These are phyloP conservation scores for Aplocera efformata DNA, from an alignment of 2,888 invertebrate genomes.

Conservation along the genomic window DNA sequence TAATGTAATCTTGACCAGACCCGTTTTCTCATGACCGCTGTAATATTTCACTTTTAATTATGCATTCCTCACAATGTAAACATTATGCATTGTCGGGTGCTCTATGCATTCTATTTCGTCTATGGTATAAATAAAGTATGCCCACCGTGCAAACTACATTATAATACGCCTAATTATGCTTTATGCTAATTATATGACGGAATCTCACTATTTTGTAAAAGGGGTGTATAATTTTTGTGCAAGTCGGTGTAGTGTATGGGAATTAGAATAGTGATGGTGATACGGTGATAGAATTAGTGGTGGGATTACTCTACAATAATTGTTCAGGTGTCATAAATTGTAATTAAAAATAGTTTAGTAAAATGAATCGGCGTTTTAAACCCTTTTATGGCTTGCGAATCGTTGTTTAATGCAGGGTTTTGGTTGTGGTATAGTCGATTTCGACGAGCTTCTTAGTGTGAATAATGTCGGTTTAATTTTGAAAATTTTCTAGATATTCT, in stretches of 20 bases:
- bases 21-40: conserved; percentile 69
- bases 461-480: background rate
- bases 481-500: too few relatives aligned
- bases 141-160: conserved; percentile 68
- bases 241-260: conserved; percentile 52
- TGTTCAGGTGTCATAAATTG: conserved; percentile 43
- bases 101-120: conserved; percentile 44
- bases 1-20: conserved; percentile 54
- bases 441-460: too few relatives aligned
- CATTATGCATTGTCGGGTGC: conserved; percentile 54
- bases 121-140: conserved; percentile 51
- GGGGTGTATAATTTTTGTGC: conserved; percentile 63
- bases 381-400: conserved; percentile 28
- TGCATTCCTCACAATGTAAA: conserved; percentile 77
- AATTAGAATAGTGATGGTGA: conserved; percentile 58
- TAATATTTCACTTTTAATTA: conserved; percentile 73
- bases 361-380: conserved; percentile 24
- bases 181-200: conserved; percentile 70
- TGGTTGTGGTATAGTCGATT: background rate
- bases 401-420: too few relatives aligned
- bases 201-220: conserved; percentile 47
- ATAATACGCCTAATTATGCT: conserved; percentile 75
- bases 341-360: conserved; percentile 29
- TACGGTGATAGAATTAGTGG: conserved; percentile 55
- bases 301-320: conserved; percentile 38